These are phyloP conservation scores for Xiphias gladius DNA, from an alignment of 2,113 vertebrate genomes.

Conservation along the genomic window DNA sequence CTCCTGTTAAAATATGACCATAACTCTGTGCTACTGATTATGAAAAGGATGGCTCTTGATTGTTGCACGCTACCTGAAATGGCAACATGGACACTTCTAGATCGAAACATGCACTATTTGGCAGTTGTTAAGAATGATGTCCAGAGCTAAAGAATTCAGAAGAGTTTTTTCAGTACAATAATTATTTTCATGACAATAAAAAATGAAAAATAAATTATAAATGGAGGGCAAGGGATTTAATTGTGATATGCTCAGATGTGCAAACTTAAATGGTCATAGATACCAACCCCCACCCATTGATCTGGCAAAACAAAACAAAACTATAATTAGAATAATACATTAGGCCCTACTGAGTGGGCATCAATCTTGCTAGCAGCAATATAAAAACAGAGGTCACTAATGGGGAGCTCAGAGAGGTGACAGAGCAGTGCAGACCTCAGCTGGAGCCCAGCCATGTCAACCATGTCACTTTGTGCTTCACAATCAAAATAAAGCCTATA, in stretches of 20 bases:
- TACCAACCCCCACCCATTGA: neutral
- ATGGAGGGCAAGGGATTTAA: neutral
- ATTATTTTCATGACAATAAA: neutral
- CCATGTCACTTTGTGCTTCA: neutral
- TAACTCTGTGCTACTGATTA: neutral
- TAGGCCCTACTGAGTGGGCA: neutral
- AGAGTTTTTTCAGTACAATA: neutral
- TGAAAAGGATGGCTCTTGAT: neutral
- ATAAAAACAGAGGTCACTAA: slow-evolving; percentile 18
- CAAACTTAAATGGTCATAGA: neutral
- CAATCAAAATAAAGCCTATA: neutral
- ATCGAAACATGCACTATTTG: neutral
- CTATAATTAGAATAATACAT: neutral
- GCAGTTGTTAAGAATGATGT: neutral
- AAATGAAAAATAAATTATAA: neutral
- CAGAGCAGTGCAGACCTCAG: neutral
- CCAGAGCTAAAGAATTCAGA: no score
- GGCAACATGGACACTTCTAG: neutral
- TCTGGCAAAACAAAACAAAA: no score
- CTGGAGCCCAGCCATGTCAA: slow-evolving; percentile 4
- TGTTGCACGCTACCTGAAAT: neutral
- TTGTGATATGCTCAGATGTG: neutral
- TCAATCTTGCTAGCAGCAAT: neutral
- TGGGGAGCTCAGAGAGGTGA: neutral
- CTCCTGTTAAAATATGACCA: neutral